Evolutionary conservation across 2,797 vertebrate genomes (phyloP), one percentile per base, ranked within the genome.

Genomic region (Pangasius sanitwongsei): DNA sequence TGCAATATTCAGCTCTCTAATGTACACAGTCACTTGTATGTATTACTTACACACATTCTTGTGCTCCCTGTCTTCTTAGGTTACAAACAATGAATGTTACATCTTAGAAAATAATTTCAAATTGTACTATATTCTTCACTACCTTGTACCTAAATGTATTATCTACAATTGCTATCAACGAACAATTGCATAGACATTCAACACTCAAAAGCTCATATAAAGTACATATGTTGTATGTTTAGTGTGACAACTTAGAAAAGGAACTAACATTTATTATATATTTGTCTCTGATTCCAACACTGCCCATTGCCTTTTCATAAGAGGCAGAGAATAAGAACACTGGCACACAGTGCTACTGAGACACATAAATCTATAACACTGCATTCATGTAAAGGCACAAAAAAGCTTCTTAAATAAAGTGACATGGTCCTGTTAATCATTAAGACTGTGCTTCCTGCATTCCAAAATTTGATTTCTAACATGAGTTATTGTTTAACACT

Each of bases 241-340:
- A 44, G 67, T 63, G 16, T 75, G 77, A 61, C 48, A 83, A 72
- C 77, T 72, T 86, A n/a, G 23, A 86, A 89, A 85, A 50, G 34
- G 31, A 86, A 89, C 31, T 12, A 31, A 37, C 57, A 70, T 59
- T 59, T 37, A 20, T 48, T 11, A 44, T 44, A 81, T 34, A 44
- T 75, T 86, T 72, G 3, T 31, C 80, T 34, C 53, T 25, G 2
- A 65, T 41, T 84, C 31, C 6, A 31, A 70, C 65, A 37, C 48
- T 53, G 6, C 25, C 23, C 65, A 37, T 3, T 55, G 65, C 50
- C 50, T 70, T 70, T 55, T 23, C 41, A 13, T 23, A 69, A 34
- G 11, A 53, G 83, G 18, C 44, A 70, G n/a, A 85, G 48, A 85
- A 55, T 67, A 67, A 6, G 63, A 81, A 15, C 84, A 65, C 8